These are phyloP conservation scores for Ammodytes dubius DNA, from an alignment of 2,113 vertebrate genomes.

Conservation along the genomic window DNA sequence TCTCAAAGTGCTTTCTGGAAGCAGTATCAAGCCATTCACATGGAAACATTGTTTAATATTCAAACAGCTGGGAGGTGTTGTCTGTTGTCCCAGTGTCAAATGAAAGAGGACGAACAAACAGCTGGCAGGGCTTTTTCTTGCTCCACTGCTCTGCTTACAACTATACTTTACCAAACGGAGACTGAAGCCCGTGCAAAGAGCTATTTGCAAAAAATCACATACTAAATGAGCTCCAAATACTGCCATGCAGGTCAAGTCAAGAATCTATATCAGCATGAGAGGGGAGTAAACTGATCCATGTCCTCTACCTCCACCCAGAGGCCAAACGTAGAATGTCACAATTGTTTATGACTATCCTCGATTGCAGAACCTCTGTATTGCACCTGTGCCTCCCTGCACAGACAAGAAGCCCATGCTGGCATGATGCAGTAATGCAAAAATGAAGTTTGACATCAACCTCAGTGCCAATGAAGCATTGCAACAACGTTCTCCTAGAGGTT, in stretches of 20 bases:
- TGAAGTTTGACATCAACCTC: not conserved
- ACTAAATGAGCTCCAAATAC: constrained; percentile 56
- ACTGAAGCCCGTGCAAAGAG: constrained; percentile 50
- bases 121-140: constrained; percentile 64
- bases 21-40: constrained; percentile 64
- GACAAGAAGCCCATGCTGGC: not conserved
- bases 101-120: constrained; percentile 73
- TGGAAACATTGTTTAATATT: constrained; percentile 70
- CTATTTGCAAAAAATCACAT: constrained; percentile 47
- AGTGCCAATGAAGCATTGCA: not conserved
- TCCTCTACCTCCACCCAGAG: constrained; percentile 77
- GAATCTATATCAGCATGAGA: not conserved
- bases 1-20: constrained; percentile 55
- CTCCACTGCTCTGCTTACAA: constrained; percentile 55
- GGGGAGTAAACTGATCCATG: not conserved
- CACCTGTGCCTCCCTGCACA: not conserved
- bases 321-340: constrained; percentile 30
- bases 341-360: not conserved
- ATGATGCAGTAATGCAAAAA: too few relatives aligned
- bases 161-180: constrained; percentile 56
- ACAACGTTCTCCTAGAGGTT: not conserved
- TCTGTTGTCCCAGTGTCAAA: constrained; percentile 67
- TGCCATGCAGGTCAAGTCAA: constrained; percentile 41
- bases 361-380: not conserved
- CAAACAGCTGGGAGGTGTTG: constrained; percentile 76